Percentiles rank a stretch among this genome's conserved stretches.
Evolutionary conservation across 2,797 vertebrate genomes (phyloP).

Genomic region (Acrocephalus scirpaceus): DNA sequence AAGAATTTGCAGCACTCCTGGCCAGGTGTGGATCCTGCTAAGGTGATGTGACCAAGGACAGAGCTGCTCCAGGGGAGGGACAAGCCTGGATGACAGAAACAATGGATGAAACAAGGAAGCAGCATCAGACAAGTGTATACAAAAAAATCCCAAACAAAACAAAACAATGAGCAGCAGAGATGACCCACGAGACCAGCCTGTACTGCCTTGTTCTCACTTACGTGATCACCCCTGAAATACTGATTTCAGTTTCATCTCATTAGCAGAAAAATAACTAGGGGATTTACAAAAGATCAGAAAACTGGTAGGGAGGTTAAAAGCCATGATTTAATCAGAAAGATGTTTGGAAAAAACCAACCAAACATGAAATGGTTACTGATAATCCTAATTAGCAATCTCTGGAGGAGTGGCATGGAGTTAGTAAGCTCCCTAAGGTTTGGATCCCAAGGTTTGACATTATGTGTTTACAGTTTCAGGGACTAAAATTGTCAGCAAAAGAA

Average conservation of each 20-base stretch:
- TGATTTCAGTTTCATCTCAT: background rate
- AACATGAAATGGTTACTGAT: background rate
- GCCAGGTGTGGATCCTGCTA: background rate
- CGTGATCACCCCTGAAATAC: background rate
- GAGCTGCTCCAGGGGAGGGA: background rate
- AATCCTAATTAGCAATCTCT: background rate
- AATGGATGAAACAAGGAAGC: background rate
- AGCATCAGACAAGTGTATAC: background rate
- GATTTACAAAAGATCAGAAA: background rate
- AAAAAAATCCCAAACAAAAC: background rate
- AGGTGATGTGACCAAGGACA: background rate
- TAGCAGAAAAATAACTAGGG: background rate
- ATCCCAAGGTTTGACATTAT: background rate
- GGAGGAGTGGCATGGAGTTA: background rate
- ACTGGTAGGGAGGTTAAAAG: background rate
- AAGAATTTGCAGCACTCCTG: background rate
- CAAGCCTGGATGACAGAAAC: background rate
- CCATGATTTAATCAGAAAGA: background rate
- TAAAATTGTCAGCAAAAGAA: background rate
- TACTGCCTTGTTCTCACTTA: background rate
- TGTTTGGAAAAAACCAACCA: background rate
- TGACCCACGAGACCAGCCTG: rapidly evolving
- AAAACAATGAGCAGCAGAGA: background rate
- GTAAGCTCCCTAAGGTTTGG: background rate
- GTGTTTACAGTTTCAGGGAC: background rate